Percentiles rank a stretch among this genome's conserved stretches.
Conservation (phyloP, 2,113 vertebrate genomes). For the Burhinus oedicnemus region DNA sequence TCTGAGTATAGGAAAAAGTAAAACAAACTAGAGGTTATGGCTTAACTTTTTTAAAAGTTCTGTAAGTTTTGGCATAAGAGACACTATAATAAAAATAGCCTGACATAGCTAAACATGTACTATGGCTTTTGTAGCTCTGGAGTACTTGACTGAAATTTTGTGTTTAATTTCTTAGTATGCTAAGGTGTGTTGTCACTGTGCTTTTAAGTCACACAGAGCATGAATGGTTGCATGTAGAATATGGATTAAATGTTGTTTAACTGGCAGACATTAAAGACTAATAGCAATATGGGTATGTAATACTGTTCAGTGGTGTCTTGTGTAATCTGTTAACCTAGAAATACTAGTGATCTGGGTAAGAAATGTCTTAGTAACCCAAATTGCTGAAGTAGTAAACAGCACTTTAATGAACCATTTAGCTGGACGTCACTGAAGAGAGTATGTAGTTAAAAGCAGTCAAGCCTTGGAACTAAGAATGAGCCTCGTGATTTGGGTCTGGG, state of each 20-base stretch:
- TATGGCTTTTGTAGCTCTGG: background rate
- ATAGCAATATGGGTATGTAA: background rate
- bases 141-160: background rate
- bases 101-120: background rate
- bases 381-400: background rate
- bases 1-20: slow-evolving; percentile 36
- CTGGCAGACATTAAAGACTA: background rate
- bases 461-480: background rate
- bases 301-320: background rate
- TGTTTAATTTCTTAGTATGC: background rate
- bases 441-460: background rate
- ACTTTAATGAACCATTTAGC: background rate
- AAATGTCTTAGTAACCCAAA: background rate
- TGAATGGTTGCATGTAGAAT: background rate
- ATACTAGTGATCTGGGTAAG: background rate
- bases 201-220: background rate
- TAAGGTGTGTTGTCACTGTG: background rate
- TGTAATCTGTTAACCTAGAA: background rate
- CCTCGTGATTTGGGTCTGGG: background rate
- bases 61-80: slow-evolving; percentile 10
- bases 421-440: background rate
- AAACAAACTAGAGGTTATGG: slow-evolving; percentile 37
- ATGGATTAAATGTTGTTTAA: background rate
- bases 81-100: slow-evolving; percentile 14
- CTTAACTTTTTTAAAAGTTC: background rate